Base-by-base conservation (phyloP, 1,140 invertebrate genomes). In the Bombus fervidus region DNA sequence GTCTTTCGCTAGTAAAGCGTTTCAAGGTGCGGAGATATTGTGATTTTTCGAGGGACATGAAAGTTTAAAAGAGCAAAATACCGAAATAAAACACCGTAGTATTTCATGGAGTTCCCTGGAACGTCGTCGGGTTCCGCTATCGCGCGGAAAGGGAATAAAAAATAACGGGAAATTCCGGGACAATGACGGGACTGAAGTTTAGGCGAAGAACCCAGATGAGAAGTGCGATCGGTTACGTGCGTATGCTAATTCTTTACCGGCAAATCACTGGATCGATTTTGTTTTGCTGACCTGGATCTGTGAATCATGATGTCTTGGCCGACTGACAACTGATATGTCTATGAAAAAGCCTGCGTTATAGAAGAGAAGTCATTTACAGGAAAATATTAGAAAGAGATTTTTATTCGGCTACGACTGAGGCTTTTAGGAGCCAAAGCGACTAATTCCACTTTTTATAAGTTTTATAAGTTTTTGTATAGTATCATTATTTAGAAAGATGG, bases 271-370 rank as follows among this genome's bases (percentile, higher is more conserved):
- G 72, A 80, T 72, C 83, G 74, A 85, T 66, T 87, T 86, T 85
- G 83, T 88, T 90, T 90, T 81, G 74, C 37, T 90, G 89, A 90
- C 89, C 89, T 69, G 89, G 78, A 85, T 89, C 79, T 89, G n/a
- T 22, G 73, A 25, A 39, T 75, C 73, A 25, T 75, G 69, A 43
- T 41, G 69, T 39, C 69, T 68, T 68, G 66, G 18, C 34, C 34
- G 31, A 4, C 31, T 34, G 66, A 39, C 34, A 22, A 37, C 31
- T 37, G 66, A 68, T 34, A 68, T 34, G 34, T 18, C 34, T 68
- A 34, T 22, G 66, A 37, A 68, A 66, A 53, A 53, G 47, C 47
- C 47, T 22, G 18, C 18, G 47, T 53, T 53, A 53, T 53, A 18
- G 47, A 53, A 8, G 8, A 34, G 6, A 31, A 34, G 15, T 18